A percentile compares a stretch with the other conserved stretches of the same genome.
phyloP scores from a whole-genome alignment of 2,113 vertebrate species.

The Noturus placidus region DNA sequence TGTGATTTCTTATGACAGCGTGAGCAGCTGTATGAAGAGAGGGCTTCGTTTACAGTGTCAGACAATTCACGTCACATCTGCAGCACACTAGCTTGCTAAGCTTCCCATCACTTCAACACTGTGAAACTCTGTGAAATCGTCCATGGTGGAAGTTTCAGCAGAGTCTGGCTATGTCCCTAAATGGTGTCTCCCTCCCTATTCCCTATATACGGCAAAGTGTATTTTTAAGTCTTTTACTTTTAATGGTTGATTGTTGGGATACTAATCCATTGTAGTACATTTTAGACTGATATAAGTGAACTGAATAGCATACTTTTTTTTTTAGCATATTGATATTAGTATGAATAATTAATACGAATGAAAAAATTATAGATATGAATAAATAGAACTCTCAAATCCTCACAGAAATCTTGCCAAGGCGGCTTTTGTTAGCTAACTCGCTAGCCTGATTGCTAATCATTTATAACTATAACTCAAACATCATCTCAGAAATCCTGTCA shows the following conservation, averaged over 20 bases:
- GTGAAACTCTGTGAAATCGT: background rate
- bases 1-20: conserved; percentile 35
- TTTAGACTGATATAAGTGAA: background rate
- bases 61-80: conserved; percentile 9
- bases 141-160: background rate
- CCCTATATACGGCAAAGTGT: background rate
- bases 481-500: background rate
- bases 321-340: background rate
- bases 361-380: background rate
- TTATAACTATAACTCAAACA: background rate
- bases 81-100: background rate
- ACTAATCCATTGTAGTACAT: background rate
- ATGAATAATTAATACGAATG: background rate
- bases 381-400: background rate
- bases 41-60: conserved; percentile 33
- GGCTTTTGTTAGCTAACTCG: background rate
- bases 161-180: background rate
- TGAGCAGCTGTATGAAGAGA: conserved; percentile 22
- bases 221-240: background rate
- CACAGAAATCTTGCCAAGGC: background rate
- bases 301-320: background rate
- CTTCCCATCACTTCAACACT: background rate
- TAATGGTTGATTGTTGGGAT: background rate
- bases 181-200: background rate
- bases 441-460: background rate